Evolutionary conservation across 2,113 vertebrate species (phyloP).

Genomic region (Holacanthus passer): DNA sequence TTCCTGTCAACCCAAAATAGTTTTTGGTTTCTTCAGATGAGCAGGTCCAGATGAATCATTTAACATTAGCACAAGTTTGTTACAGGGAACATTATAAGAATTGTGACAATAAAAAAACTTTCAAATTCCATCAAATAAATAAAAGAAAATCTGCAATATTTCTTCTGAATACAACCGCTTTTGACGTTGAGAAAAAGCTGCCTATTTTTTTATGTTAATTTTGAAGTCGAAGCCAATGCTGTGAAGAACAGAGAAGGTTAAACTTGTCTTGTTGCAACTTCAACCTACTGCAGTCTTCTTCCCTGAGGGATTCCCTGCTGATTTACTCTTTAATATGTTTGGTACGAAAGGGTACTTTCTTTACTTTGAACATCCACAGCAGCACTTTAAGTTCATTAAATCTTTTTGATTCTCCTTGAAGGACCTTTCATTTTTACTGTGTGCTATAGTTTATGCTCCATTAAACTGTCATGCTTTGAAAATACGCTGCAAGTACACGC

Average conservation of each 20-base stretch:
- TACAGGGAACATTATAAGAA: neutral
- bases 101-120: neutral
- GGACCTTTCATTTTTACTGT: constrained; percentile 29
- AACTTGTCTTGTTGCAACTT: neutral
- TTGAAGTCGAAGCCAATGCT: neutral
- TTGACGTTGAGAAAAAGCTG: neutral
- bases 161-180: neutral
- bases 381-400: constrained; percentile 27
- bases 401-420: constrained; percentile 35
- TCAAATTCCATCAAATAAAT: neutral
- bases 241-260: neutral
- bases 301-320: neutral
- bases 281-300: neutral
- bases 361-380: constrained; percentile 13
- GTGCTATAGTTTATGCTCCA: constrained; percentile 49
- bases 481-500: constrained; percentile 14
- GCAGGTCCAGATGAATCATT: neutral
- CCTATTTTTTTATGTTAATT: neutral
- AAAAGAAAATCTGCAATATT: neutral
- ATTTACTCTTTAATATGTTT: constrained; percentile 55
- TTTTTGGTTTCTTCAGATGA: neutral
- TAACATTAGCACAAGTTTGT: neutral
- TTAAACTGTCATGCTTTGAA: constrained; percentile 62
- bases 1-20: neutral
- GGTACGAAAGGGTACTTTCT: constrained; percentile 14